Conservation (phyloP, 30 jellyfish, hydroid and myxozoan species). For the Aurelia coerulea region DNA sequence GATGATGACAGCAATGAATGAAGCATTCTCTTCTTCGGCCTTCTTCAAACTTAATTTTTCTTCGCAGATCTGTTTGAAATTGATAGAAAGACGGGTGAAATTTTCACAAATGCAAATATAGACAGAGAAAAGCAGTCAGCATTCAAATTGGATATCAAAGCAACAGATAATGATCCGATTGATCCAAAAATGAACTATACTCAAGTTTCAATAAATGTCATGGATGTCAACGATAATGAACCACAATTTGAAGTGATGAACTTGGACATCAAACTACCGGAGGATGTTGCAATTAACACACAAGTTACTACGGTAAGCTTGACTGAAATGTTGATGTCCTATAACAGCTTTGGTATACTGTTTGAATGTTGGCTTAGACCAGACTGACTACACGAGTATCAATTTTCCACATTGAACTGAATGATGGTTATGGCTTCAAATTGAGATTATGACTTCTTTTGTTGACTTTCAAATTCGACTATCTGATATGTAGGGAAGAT, state of each 20-base stretch:
- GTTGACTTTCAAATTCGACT: too few relatives aligned
- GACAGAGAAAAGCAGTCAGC: conserved; percentile 62
- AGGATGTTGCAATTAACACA: conserved; percentile 24
- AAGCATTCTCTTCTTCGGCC: too few relatives aligned
- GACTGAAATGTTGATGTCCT: too few relatives aligned
- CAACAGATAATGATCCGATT: conserved; percentile 51
- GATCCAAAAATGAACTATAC: conserved; percentile 45
- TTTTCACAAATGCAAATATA: conserved; percentile 22
- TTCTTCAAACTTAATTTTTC: not conserved
- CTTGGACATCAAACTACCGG: conserved; percentile 9
- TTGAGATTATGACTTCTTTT: too few relatives aligned
- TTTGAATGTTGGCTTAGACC: too few relatives aligned
- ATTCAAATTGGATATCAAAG: conserved; percentile 43
- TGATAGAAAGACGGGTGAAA: conserved; percentile 49
- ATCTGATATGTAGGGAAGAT: too few relatives aligned
- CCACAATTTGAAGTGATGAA: conserved; percentile 34
- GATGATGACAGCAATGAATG: too few relatives aligned
- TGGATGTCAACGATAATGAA: conserved; percentile 72
- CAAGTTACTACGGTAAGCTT: conserved; percentile 12
- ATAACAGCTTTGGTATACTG: too few relatives aligned
- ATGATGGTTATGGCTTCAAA: too few relatives aligned
- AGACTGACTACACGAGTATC: too few relatives aligned
- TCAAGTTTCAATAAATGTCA: conserved; percentile 30
- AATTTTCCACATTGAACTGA: too few relatives aligned
- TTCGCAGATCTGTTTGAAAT: conserved; percentile 38